Conservation (phyloP, 2,113 vertebrate species). For the Phoxinus phoxinus region DNA sequence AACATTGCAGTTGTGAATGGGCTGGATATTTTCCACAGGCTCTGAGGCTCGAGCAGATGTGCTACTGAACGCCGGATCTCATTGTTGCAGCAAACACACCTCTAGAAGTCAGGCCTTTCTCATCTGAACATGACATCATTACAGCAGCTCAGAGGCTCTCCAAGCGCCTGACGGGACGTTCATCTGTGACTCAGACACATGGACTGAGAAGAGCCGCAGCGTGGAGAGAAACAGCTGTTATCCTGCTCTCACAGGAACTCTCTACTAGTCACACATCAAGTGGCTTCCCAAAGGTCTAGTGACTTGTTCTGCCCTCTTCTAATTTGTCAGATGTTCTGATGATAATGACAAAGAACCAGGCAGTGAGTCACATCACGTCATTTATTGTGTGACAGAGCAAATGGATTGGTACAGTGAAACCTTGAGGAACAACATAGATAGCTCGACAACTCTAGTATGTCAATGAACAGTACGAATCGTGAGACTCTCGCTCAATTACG, state of each 20-base stretch:
- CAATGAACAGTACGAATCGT: not conserved
- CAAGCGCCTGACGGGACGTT: not conserved
- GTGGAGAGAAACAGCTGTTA: slow-evolving; percentile 12
- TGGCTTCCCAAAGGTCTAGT: not conserved
- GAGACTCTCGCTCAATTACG: slow-evolving; percentile 16
- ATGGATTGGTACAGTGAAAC: not conserved
- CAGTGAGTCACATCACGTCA: not conserved
- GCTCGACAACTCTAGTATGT: not conserved
- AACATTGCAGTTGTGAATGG: not conserved
- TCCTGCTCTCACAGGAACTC: slow-evolving; percentile 20
- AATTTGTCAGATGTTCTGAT: not conserved
- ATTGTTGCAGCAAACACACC: slow-evolving; percentile 2
- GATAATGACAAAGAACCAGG: not conserved
- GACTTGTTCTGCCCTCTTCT: not conserved
- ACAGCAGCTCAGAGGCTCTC: slow-evolving; percentile 11
- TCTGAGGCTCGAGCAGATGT: not conserved
- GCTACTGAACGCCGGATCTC: not conserved
- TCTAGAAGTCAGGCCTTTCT: slow-evolving; percentile 1
- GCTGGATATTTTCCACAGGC: not conserved
- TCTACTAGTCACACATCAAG: slow-evolving; percentile 27
- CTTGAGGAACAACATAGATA: not conserved
- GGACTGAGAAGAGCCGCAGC: not conserved
- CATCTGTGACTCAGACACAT: not conserved
- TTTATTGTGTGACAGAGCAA: not conserved
- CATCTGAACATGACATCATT: slow-evolving; percentile 12